Evolutionary conservation across 2,797 vertebrate species (phyloP).

Genomic region (Sebastes baramenuke): DNA sequence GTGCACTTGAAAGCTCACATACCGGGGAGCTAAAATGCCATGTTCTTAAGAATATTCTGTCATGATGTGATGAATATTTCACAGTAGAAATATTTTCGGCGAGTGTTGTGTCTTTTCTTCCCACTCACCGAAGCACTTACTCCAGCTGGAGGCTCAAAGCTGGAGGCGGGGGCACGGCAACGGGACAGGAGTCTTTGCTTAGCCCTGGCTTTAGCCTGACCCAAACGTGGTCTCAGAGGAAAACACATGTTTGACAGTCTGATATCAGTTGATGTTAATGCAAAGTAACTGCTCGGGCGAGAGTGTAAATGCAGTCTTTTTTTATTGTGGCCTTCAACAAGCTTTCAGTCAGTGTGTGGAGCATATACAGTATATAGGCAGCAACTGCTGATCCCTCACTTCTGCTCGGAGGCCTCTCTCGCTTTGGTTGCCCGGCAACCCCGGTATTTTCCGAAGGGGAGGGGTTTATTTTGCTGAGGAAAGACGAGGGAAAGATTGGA

Average conservation of each 20-base stretch:
- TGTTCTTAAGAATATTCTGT: slow-evolving; percentile 66
- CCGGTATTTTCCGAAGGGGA: slow-evolving; percentile 36
- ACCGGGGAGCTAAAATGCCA: slow-evolving; percentile 59
- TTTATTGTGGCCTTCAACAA: slow-evolving; percentile 30
- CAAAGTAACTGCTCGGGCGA: background rate
- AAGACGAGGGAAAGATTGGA: slow-evolving; percentile 26
- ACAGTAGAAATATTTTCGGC: slow-evolving; percentile 72
- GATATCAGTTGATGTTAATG: slow-evolving; percentile 40
- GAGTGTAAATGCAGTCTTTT: slow-evolving; percentile 6
- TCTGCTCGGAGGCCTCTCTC: slow-evolving; percentile 48
- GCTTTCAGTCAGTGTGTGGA: slow-evolving; percentile 9
- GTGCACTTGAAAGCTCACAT: slow-evolving; percentile 44
- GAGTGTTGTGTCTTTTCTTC: slow-evolving; percentile 52
- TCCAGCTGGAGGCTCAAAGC: slow-evolving; percentile 33
- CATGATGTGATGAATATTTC: slow-evolving; percentile 77
- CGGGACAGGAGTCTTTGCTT: slow-evolving; percentile 7
- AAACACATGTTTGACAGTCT: slow-evolving; percentile 17
- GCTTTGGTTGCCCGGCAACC: slow-evolving; percentile 70
- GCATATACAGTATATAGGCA: slow-evolving; percentile 6
- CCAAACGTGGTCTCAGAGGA: slow-evolving; percentile 28
- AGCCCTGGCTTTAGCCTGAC: slow-evolving; percentile 35
- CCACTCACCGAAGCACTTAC: slow-evolving; percentile 53
- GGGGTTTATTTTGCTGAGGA: slow-evolving; percentile 52
- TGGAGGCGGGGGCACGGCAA: slow-evolving; percentile 1
- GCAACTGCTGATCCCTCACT: slow-evolving; percentile 69